Evolutionary conservation across 1,140 invertebrate genomes (phyloP).

Genomic region (Antheraea mylitta): DNA sequence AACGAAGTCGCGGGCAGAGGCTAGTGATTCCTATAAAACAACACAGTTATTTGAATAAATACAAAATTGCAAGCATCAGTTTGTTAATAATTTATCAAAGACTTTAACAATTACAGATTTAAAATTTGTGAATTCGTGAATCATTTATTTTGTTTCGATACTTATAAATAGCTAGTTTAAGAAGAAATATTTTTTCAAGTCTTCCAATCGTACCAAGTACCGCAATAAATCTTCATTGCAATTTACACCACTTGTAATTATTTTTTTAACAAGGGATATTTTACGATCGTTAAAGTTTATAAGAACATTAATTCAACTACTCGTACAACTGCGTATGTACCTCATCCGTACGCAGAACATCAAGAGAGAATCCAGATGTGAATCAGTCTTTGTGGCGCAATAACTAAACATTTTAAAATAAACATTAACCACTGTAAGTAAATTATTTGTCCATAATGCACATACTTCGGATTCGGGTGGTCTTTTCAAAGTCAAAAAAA

Average conservation of each 20-base stretch:
- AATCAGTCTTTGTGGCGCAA: conserved; percentile 13
- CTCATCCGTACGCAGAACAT: conserved; percentile 1
- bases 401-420: conserved; percentile 9
- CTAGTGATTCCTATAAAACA: no score
- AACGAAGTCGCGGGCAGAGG: no score
- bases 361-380: conserved; percentile 14
- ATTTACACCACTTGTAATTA: conserved; percentile 6
- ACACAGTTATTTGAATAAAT: no score
- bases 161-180: not conserved
- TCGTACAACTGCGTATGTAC: conserved; percentile 5
- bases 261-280: conserved; percentile 16
- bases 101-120: not conserved
- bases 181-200: conserved; percentile 3
- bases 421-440: conserved; percentile 10
- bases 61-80: no score
- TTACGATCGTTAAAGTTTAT: conserved; percentile 11
- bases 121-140: not conserved
- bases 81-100: no score
- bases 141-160: not conserved
- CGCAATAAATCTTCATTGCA: conserved; percentile 4
- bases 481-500: conserved; percentile 35
- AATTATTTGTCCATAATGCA: conserved; percentile 9
- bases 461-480: conserved; percentile 41
- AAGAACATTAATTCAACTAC: not conserved
- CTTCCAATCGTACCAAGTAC: conserved; percentile 1